These are phyloP conservation scores for Macrosiphum euphorbiae DNA, from an alignment of 2,888 invertebrate species.

Conservation along the genomic window DNA sequence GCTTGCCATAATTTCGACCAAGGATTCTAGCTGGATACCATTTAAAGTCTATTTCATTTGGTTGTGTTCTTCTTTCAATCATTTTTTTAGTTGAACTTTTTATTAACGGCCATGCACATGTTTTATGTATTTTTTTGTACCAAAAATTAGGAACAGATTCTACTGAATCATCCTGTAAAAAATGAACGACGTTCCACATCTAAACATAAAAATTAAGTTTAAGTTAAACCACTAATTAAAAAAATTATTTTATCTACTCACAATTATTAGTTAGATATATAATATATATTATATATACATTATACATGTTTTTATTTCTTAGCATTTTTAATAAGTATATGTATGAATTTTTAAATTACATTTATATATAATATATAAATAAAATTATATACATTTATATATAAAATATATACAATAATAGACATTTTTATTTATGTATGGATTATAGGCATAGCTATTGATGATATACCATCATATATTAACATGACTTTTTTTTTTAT, in stretches of 20 bases:
- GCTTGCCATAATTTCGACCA: not conserved
- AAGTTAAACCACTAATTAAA: not conserved
- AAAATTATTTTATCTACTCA: not conserved
- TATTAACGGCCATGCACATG: not conserved
- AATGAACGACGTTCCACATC: not conserved
- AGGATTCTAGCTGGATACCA: not conserved
- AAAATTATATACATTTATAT: not conserved
- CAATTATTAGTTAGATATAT: not conserved
- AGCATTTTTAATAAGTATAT: no score
- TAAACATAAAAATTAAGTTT: not conserved
- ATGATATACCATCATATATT: not conserved
- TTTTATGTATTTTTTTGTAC: not conserved
- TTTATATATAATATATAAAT: no score
- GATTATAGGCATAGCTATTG: not conserved
- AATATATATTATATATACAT: no score
- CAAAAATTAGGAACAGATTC: not conserved
- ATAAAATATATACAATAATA: not conserved
- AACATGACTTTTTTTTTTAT: not conserved
- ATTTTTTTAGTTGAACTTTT: not conserved
- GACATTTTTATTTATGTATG: not conserved
- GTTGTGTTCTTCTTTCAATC: not conserved
- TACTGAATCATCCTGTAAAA: not conserved
- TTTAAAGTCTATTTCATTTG: not conserved
- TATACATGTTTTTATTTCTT: no score
- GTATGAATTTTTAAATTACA: no score